These are phyloP conservation scores for Steinernema feltiae DNA, from an alignment of 1,140 invertebrate species.

Conservation along the genomic window DNA sequence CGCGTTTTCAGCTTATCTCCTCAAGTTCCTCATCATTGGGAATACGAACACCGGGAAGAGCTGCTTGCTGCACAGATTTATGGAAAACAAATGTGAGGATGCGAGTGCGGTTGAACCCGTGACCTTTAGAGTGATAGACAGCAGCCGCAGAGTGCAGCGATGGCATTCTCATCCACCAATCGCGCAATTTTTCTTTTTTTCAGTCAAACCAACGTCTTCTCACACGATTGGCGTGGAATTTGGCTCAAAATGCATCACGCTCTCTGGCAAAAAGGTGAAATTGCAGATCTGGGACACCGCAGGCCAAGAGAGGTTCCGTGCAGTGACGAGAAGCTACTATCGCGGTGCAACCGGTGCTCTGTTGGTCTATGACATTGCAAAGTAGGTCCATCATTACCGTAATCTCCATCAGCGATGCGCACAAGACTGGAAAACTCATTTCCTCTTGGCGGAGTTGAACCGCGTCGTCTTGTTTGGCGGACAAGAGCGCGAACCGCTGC, in stretches of 20 bases:
- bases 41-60: constrained; percentile 1
- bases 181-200: too few species aligned
- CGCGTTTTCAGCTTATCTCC: neutral
- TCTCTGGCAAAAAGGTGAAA: constrained; percentile 1
- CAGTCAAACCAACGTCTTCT: neutral
- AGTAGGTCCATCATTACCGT: constrained; percentile 65
- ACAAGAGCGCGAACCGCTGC: too few species aligned
- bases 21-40: neutral
- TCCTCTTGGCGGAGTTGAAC: too few species aligned
- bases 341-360: constrained; percentile 92
- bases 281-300: constrained; percentile 86
- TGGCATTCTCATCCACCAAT: too few species aligned
- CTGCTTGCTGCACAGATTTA: constrained; percentile 10
- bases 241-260: neutral
- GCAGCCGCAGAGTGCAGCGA: too few species aligned
- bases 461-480: too few species aligned
- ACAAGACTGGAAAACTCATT: too few species aligned
- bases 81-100: neutral
- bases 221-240: constrained; percentile 3
- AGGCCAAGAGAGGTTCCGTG: constrained; percentile 93
- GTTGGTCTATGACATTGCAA: constrained; percentile 92
- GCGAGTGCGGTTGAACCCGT: too few species aligned
- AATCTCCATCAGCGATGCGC: too few species aligned
- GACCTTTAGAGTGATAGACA: too few species aligned
- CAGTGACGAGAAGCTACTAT: constrained; percentile 96